Base-by-base conservation (phyloP, 2,888 invertebrate species). In the Cremastinae sp. region DNA sequence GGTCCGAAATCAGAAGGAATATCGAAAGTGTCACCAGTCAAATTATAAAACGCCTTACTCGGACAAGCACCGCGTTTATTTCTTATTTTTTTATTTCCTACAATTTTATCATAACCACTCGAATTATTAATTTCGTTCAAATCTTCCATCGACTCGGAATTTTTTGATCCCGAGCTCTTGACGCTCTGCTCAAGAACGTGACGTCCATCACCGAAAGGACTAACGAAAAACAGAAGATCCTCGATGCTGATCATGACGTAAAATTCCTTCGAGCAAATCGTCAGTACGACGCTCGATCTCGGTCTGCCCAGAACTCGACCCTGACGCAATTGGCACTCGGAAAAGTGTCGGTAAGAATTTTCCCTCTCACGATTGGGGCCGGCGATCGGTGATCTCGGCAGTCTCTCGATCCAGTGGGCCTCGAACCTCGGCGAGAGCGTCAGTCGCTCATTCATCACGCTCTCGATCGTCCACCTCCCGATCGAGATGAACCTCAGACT, bases 191-290 rank as follows among this genome's bases (percentile, higher is more conserved):
- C 85, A 35, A 87, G 81, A 71, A 86, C 53, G 69, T 88, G 86
- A 49, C 79, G 75, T 18, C 83, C 83, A n/a, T 82, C 73, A 0
- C 18, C 47, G 1, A 85, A 28, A 0, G 92, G 92, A 82, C 92
- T 90, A 55, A 93, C 85, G 47, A 92, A 90, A 64, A 91, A 92
- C 69, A 91, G 90, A 64, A 90, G 89, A 9, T 89, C 87, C 1
- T 89, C 89, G 1, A 91, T 89, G 77, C 90, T 90, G 53, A 93
- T 88, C 79, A 92, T 82, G 2, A 92, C 92, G 75, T 92, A 92
- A 75, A 92, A 87, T 80, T 91, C 91, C 9, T 90, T 90, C 0
- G 86, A 90, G 80, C 93, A 93, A 59, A 92, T 90, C 0, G 92
- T 92, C 66, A 93, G 88, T 0, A 92, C 91, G 1, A 90, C 92